These are phyloP conservation scores for Beroe ovata DNA, from an alignment of 37 sponge, comb jelly and placozoan genomes.

Conservation along the genomic window DNA sequence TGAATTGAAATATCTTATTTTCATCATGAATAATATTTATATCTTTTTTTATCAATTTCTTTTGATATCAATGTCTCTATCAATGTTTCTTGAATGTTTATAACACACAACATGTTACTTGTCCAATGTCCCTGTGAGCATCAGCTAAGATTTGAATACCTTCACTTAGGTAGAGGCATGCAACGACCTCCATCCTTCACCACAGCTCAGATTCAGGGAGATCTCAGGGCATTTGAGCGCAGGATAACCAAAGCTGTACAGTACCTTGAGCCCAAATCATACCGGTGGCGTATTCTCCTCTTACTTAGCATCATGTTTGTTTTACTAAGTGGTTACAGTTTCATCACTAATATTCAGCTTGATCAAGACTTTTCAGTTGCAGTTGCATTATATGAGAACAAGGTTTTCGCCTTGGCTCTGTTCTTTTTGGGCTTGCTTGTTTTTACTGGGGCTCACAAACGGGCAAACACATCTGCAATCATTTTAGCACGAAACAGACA, in stretches of 20 bases:
- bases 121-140: too few relatives aligned
- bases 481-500: slow-evolving; percentile 57
- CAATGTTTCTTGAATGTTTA: too few relatives aligned
- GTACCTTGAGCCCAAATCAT: slow-evolving; percentile 55
- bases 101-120: too few relatives aligned
- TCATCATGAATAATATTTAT: too few relatives aligned
- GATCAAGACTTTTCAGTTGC: slow-evolving; percentile 23
- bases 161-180: too few relatives aligned
- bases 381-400: slow-evolving; percentile 40
- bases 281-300: slow-evolving; percentile 24
- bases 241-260: slow-evolving; percentile 52
- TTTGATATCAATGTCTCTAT: too few relatives aligned
- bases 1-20: too few relatives aligned
- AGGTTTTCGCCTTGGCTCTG: slow-evolving; percentile 28
- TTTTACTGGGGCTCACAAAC: slow-evolving; percentile 54
- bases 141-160: too few relatives aligned
- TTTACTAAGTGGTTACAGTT: slow-evolving; percentile 55
- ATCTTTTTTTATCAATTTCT: too few relatives aligned
- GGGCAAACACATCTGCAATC: slow-evolving; percentile 53
- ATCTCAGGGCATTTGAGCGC: slow-evolving; percentile 55
- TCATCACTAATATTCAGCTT: slow-evolving; percentile 55
- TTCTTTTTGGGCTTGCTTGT: slow-evolving; percentile 42
- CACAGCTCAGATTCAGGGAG: slow-evolving; percentile 34
- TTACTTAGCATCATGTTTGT: slow-evolving; percentile 48
- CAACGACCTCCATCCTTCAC: slow-evolving; percentile 48